Conservation (phyloP, 2,888 invertebrate species). For the Andrena bicolor region DNA sequence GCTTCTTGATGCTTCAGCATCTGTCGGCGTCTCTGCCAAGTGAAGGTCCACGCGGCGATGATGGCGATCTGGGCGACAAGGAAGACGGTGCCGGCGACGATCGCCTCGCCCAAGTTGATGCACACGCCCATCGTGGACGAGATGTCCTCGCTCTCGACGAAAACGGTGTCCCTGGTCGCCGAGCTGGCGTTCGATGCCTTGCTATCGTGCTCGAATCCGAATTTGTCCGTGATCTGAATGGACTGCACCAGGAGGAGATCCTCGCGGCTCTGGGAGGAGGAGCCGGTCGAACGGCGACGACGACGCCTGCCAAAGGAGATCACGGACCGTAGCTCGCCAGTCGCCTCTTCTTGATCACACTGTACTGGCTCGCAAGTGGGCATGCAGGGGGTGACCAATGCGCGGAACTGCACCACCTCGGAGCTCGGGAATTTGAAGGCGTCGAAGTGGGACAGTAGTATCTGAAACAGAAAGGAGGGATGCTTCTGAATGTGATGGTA, state of each 20-base stretch:
- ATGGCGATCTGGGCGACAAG: constrained; percentile 94
- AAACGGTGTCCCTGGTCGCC: constrained; percentile 89
- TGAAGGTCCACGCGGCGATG: constrained; percentile 95
- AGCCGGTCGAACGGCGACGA: constrained; percentile 86
- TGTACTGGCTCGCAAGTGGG: constrained; percentile 96
- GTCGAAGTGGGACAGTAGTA: constrained; percentile 95
- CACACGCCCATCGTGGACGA: constrained; percentile 87
- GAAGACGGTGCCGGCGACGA: constrained; percentile 94
- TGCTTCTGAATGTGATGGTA: not conserved
- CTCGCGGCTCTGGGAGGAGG: constrained; percentile 89
- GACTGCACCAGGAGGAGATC: constrained; percentile 95
- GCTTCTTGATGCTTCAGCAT: constrained; percentile 88
- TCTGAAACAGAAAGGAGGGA: constrained; percentile 85
- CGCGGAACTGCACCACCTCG: constrained; percentile 97
- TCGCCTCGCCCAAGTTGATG: constrained; percentile 92
- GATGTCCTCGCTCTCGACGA: constrained; percentile 88
- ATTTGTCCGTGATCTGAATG: constrained; percentile 97
- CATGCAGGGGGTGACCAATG: constrained; percentile 97
- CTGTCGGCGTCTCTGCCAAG: constrained; percentile 92
- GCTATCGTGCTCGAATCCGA: constrained; percentile 91
- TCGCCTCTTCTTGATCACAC: constrained; percentile 93
- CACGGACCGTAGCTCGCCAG: constrained; percentile 93
- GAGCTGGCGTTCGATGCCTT: constrained; percentile 76
- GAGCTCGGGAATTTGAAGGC: constrained; percentile 98
- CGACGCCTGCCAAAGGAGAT: constrained; percentile 94